Base-by-base conservation (phyloP, 2,888 invertebrate genomes). In the Byasa hedistus region DNA sequence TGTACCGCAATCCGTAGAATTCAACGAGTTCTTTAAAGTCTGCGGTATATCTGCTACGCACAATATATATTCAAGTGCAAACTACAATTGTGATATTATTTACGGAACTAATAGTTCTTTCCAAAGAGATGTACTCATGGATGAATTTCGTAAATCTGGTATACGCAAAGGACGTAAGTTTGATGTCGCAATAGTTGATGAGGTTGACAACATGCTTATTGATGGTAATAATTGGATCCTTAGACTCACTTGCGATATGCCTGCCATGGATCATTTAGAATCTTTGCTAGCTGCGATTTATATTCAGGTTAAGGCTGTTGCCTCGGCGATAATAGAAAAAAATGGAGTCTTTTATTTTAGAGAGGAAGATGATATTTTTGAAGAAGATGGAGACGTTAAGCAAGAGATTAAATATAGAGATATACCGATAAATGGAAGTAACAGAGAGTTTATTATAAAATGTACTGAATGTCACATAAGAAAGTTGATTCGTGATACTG, bases 191-290 rank as follows among this genome's bases (percentile, higher is more conserved):
- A 69, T 70, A 36, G 69, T 69, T 17, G 70, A 70, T 64, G 70
- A 70, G 48, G 70, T 70, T 3, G 70, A 70, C 57, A 70, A 67
- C 52, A 70, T 70, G 70, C 64, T 70, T 10, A 67, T 70, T 24
- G 70, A 70, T 57, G 69, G 70, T 21, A 70, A 70, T 39, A 68
- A 70, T 61, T 67, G 62, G 62, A 69, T 69, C n/a, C 44, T 70
- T 17, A 52, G 23, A 17, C 39, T 70, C 2, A 32, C 69, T 3
- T 22, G 51, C 19, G 66, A 65, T 36, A 65, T 70, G 68, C 69
- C 70, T 12, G 70, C 61, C 23, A 70, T 70, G 70, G 65, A 70
- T 51, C 51, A 70, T 65, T 68, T 70, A 15, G 70, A 70, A 61
- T 22, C 56, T 3, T n/a, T 70, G 23, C 52, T 70, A 23, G 70